These are phyloP conservation scores for Centropyge bicolor DNA, from an alignment of 2,797 vertebrate species.

Conservation along the genomic window DNA sequence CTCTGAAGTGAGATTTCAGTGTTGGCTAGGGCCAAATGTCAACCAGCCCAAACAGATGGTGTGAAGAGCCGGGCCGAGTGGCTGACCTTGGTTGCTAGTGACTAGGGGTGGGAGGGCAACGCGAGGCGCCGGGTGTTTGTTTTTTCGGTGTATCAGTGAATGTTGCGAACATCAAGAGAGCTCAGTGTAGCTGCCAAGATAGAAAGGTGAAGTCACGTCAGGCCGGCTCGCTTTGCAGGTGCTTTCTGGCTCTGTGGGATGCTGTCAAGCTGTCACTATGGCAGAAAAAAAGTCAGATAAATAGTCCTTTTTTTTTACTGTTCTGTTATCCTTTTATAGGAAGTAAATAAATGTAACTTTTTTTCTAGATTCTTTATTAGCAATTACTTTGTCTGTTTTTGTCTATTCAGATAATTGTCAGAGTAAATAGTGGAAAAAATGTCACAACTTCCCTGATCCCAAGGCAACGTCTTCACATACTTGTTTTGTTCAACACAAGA, in stretches of 20 bases:
- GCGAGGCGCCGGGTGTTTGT: constrained; percentile 32
- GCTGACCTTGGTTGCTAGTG: constrained; percentile 59
- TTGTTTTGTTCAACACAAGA: not conserved
- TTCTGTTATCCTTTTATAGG: not conserved
- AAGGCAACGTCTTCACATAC: not conserved
- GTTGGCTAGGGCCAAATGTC: constrained; percentile 78
- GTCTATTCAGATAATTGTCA: not conserved
- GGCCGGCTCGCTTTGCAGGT: constrained; percentile 58
- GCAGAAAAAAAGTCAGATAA: constrained; percentile 33
- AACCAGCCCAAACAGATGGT: constrained; percentile 82
- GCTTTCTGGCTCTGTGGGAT: constrained; percentile 51
- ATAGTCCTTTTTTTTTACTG: constrained; percentile 20
- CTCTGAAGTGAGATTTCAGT: constrained; percentile 64
- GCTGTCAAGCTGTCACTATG: constrained; percentile 48
- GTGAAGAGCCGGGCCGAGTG: constrained; percentile 64
- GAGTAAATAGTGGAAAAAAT: not conserved
- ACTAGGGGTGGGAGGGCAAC: constrained; percentile 43
- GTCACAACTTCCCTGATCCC: not conserved
- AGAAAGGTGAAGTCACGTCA: constrained; percentile 52
- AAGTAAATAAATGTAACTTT: not conserved
- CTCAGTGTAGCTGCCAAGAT: constrained; percentile 31
- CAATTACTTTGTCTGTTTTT: not conserved
- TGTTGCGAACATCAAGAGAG: constrained; percentile 59
- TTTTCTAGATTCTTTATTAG: not conserved
- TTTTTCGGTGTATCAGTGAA: constrained; percentile 37